Evolutionary conservation across 2,888 invertebrate species (phyloP), one percentile per base, ranked within the genome.

Genomic region (Pyrocoelia pectoralis): DNA sequence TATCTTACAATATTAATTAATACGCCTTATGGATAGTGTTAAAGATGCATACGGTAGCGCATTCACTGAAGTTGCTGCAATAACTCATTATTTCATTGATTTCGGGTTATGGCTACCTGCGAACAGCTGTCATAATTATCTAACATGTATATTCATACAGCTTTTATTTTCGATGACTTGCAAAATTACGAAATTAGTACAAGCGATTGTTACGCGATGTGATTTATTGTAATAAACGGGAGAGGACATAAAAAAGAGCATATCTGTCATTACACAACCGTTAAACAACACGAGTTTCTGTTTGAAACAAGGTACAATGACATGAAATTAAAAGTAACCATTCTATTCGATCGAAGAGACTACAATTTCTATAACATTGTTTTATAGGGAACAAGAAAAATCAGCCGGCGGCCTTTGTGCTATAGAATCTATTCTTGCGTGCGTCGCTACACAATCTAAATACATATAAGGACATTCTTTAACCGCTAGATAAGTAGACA

Each of bases 391-490:
- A 76, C 77, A 77, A 76, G 76, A 79, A 80, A 80, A 79, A 78
- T 77, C 72, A 52, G 76, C 73, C 77, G 80, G 78, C 77, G 68
- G 75, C 77, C 78, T 80, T 80, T 79, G 78, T 77, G 68, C 69
- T 73, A 75, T 79, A 77, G 78, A 77, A 78, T 68, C 78, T 75
- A 80, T 78, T 79, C 78, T 79, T 79, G 77, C 78, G 70, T 77
- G 76, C 76, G 74, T 76, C 76, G 75, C 74, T 74, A 74, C 77
- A 77, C 77, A 78, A 79, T 79, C 79, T 77, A 79, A 79, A 79
- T 79, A 78, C 79, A 76, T 78, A 79, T 77, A 79, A 79, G 79
- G 78, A 79, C 79, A 79, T 79, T 78, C 78, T 77, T 79, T 77
- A 77, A 76, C 73, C 74, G 76, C 74, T 78, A 79, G 80, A 79